Percentiles rank a stretch among this genome's conserved stretches.
These are phyloP conservation scores for Hololepta plana DNA, from an alignment of 2,888 invertebrate species.

Conservation along the genomic window DNA sequence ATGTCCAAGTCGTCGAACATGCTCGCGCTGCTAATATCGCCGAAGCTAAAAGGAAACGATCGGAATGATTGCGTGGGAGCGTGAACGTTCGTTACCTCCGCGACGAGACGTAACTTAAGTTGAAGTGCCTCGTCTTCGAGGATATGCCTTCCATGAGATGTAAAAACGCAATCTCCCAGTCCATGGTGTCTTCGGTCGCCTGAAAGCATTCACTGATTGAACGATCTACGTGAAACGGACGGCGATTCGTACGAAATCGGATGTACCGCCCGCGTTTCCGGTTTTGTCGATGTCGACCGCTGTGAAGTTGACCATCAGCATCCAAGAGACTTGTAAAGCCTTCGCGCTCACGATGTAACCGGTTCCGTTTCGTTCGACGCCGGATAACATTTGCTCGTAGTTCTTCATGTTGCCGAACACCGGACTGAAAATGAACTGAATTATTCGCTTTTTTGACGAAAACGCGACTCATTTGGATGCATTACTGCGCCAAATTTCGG, in stretches of 20 bases:
- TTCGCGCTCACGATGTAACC: constrained; percentile 45
- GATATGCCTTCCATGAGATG: constrained; percentile 25
- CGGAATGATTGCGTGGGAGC: background rate
- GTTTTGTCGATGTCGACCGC: constrained; percentile 43
- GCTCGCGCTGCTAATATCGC: constrained; percentile 49
- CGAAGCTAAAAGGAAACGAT: constrained; percentile 34
- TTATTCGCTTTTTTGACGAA: background rate
- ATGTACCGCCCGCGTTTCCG: constrained; percentile 55
- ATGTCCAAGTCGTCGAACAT: constrained; percentile 59
- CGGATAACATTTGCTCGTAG: constrained; percentile 43
- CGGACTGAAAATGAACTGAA: constrained; percentile 30
- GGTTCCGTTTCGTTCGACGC: constrained; percentile 33
- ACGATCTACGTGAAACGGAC: no score
- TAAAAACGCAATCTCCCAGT: constrained; percentile 44
- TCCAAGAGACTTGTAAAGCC: constrained; percentile 44
- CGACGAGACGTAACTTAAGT: constrained; percentile 38
- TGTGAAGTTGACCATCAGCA: constrained; percentile 47
- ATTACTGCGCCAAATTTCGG: background rate
- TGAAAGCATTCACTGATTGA: no score
- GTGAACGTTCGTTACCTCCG: constrained; percentile 28
- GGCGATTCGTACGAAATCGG: constrained; percentile 42
- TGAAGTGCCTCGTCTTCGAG: constrained; percentile 23
- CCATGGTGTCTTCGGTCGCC: constrained; percentile 33
- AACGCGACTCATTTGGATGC: background rate
- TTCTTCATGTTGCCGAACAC: constrained; percentile 45